phyloP scores from a whole-genome alignment of 2,113 vertebrate genomes.

The Grallaria varia region DNA sequence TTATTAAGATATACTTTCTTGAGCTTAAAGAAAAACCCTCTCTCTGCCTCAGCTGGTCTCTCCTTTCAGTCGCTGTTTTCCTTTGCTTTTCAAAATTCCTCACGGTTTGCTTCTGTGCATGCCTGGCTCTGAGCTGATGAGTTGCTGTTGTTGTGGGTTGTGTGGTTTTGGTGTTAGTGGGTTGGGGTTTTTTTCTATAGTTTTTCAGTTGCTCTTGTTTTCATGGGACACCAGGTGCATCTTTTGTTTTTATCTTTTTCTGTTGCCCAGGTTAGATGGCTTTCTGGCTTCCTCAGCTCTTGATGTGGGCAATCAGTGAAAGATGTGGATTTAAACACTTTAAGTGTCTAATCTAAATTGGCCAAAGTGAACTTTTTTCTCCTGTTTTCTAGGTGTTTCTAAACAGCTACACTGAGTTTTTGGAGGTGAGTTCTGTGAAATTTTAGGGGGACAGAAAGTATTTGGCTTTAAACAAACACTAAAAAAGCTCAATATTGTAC shows the following conservation, averaged over 20 bases:
- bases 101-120: background rate
- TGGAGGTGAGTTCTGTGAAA: background rate
- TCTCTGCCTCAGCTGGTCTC: background rate
- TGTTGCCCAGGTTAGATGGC: background rate
- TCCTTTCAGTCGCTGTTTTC: background rate
- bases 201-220: background rate
- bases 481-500: background rate
- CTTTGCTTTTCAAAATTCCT: background rate
- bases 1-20: background rate
- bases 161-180: background rate
- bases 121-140: background rate
- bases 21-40: background rate
- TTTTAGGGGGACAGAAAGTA: background rate
- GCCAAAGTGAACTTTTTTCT: background rate
- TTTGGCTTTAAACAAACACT: background rate
- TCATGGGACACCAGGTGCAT: background rate
- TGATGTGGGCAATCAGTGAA: too few species aligned
- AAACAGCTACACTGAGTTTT: background rate
- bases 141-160: background rate
- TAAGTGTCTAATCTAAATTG: background rate
- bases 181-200: background rate
- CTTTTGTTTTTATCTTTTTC: background rate
- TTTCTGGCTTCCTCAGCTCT: background rate
- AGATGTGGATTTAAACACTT: background rate
- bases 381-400: background rate